Evolutionary conservation across 2,888 invertebrate species (phyloP).

Genomic region (Syrista parreyssii): DNA sequence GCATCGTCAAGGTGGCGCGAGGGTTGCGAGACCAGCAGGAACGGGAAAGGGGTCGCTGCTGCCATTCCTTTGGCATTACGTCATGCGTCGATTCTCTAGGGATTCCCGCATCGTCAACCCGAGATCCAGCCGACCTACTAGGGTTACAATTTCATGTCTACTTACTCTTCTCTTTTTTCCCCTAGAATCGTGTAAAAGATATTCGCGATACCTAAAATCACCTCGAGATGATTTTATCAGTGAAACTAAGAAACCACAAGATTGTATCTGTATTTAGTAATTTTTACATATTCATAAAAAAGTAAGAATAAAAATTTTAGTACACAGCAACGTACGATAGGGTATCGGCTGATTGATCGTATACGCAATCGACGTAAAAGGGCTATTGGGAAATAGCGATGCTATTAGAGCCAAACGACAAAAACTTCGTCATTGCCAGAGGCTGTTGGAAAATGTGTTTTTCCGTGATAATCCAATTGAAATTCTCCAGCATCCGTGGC

Average conservation of each 20-base stretch:
- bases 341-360: neutral
- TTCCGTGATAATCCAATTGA: conserved; percentile 53
- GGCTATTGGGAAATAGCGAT: conserved; percentile 42
- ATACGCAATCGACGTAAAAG: conserved; percentile 31
- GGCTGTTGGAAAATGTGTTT: conserved; percentile 18
- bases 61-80: conserved; percentile 51
- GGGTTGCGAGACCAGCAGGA: conserved; percentile 23
- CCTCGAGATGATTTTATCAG: neutral
- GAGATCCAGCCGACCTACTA: neutral
- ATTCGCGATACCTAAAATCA: neutral
- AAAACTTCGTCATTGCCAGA: conserved; percentile 51
- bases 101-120: conserved; percentile 47
- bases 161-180: neutral
- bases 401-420: conserved; percentile 58
- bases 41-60: conserved; percentile 22
- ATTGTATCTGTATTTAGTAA: neutral
- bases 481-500: conserved; percentile 30
- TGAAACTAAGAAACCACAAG: neutral
- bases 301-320: neutral
- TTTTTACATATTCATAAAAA: neutral
- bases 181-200: neutral
- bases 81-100: conserved; percentile 51
- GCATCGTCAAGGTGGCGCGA: conserved; percentile 28
- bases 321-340: neutral
- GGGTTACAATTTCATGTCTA: neutral